These are phyloP conservation scores for Dreissena polymorpha DNA, from an alignment of 1,140 invertebrate species.

Conservation along the genomic window DNA sequence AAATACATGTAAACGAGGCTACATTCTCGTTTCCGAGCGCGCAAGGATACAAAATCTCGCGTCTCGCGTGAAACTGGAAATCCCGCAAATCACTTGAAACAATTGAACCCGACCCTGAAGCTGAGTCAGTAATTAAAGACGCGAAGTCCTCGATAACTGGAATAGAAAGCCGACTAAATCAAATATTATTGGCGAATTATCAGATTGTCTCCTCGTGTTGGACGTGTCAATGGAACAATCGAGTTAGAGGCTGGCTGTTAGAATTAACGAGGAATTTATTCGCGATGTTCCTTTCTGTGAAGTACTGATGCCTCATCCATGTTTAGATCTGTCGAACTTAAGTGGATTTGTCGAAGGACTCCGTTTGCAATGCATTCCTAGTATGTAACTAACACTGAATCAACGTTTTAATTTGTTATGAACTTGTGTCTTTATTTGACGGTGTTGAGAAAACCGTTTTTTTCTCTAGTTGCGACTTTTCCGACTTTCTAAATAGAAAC, in stretches of 20 bases:
- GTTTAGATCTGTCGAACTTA: no score
- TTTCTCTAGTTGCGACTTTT: no score
- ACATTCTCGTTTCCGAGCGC: neutral
- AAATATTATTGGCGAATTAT: conserved; percentile 49
- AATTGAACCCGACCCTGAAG: conserved; percentile 13
- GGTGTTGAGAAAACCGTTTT: no score
- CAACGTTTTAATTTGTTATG: no score
- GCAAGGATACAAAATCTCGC: conserved; percentile 17
- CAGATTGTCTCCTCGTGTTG: conserved; percentile 15
- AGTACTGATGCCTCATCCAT: no score
- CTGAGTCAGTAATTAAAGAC: conserved; percentile 38
- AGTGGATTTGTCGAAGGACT: no score
- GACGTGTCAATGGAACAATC: conserved; percentile 34
- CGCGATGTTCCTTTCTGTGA: neutral
- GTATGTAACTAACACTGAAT: no score
- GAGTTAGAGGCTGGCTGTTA: conserved; percentile 20
- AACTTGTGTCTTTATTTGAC: no score
- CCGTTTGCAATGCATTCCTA: no score
- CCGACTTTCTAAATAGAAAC: no score
- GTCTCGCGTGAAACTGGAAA: conserved; percentile 13
- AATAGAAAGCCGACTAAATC: conserved; percentile 42
- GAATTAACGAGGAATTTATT: conserved; percentile 40
- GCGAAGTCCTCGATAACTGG: neutral
- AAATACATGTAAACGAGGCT: conserved; percentile 38
- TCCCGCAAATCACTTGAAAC: conserved; percentile 25